phyloP scores from a whole-genome alignment of 2,797 vertebrate species.

The Channallabes apus region DNA sequence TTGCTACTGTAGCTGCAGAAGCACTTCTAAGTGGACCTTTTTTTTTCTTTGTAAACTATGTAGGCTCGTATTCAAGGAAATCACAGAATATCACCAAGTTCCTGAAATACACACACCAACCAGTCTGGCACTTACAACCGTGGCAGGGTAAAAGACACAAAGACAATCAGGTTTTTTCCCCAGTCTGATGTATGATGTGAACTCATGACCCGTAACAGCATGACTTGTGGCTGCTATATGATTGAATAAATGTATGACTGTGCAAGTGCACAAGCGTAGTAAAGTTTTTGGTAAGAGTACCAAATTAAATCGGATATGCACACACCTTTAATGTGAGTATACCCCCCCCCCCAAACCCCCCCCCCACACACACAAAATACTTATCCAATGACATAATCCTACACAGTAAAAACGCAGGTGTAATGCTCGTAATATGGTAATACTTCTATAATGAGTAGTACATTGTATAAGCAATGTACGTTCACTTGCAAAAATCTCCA shows the following conservation, averaged over 20 bases:
- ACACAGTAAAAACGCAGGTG: neutral
- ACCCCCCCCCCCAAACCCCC: rapidly evolving
- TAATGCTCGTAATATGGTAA: neutral
- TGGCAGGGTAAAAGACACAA: neutral
- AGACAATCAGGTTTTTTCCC: neutral
- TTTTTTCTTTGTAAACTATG: neutral
- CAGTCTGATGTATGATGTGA: neutral
- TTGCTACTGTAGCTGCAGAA: neutral
- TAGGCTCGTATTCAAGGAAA: neutral
- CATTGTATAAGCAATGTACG: neutral
- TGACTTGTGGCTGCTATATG: neutral
- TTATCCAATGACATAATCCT: neutral
- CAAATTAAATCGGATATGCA: too few relatives aligned
- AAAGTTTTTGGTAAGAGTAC: too few relatives aligned
- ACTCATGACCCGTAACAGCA: neutral
- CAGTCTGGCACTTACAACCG: neutral
- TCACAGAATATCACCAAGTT: neutral
- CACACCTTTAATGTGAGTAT: too few relatives aligned
- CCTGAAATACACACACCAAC: neutral
- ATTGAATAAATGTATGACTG: neutral
- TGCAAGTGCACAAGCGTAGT: neutral
- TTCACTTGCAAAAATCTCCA: neutral
- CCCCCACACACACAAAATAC: too few relatives aligned
- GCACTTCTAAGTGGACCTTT: neutral
- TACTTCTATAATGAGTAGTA: neutral